Percentiles rank a stretch among this genome's conserved stretches.
Conservation (phyloP, 2,888 invertebrate species). For the Drosophila fulvimacula region DNA sequence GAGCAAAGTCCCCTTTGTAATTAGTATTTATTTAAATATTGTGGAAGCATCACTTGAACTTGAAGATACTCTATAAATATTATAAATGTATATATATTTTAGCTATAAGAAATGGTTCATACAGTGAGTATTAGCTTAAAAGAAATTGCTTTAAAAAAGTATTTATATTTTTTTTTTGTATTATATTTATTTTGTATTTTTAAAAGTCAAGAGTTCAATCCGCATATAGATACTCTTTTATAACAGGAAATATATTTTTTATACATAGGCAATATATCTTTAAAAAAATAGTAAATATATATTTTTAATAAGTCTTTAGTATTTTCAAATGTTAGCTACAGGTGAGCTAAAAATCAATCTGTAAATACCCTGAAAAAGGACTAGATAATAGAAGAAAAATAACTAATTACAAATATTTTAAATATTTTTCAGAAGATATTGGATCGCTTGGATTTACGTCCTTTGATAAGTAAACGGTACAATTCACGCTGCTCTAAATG, state of each 20-base stretch:
- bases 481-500: neutral
- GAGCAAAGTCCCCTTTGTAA: neutral
- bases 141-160: neutral
- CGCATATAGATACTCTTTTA: too few species aligned
- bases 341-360: neutral
- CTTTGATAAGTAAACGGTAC: neutral
- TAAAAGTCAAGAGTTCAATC: too few species aligned
- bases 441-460: neutral
- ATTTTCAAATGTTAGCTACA: neutral
- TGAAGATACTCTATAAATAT: neutral
- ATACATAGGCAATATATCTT: too few species aligned
- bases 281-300: too few species aligned
- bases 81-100: too few species aligned
- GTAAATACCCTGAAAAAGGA: neutral
- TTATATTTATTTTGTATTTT: too few species aligned
- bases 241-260: too few species aligned
- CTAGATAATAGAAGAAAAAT: neutral
- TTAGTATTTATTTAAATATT: neutral
- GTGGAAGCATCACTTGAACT: too few species aligned
- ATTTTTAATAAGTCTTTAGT: neutral
- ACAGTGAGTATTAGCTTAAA: neutral
- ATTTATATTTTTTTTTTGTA: too few species aligned
- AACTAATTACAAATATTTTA: neutral
- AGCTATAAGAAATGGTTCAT: neutral
- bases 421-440: neutral